phyloP scores from a whole-genome alignment of 2,888 invertebrate genomes.

The Sericinus montela region DNA sequence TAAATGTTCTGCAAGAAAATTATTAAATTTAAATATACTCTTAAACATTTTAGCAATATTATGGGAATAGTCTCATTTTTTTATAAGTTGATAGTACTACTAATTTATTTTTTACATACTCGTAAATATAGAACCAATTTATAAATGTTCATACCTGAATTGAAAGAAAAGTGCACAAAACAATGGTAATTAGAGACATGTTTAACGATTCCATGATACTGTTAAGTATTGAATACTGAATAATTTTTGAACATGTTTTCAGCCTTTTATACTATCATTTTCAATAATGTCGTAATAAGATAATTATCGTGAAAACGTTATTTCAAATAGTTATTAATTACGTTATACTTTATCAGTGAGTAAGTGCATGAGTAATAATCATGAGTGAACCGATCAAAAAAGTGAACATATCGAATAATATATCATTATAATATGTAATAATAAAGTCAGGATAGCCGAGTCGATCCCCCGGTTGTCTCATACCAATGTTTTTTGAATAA shows the following conservation, averaged over 20 bases:
- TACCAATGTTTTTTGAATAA: too few relatives aligned
- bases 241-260: background rate
- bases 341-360: constrained; percentile 5
- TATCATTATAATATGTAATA: too few relatives aligned
- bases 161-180: constrained; percentile 2
- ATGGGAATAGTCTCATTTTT: too few relatives aligned
- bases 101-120: too few relatives aligned
- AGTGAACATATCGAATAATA: too few relatives aligned
- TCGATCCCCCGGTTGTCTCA: too few relatives aligned
- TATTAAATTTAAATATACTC: too few relatives aligned
- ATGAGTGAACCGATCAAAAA: too few relatives aligned
- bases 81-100: too few relatives aligned
- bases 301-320: background rate
- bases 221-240: constrained; percentile 7
- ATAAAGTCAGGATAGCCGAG: too few relatives aligned
- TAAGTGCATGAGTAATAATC: background rate
- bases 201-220: background rate
- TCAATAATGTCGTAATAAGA: constrained; percentile 5
- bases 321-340: constrained; percentile 4
- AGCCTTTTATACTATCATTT: constrained; percentile 11
- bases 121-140: too few relatives aligned
- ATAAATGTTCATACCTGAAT: constrained; percentile 6
- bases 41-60: too few relatives aligned
- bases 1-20: constrained; percentile 9
- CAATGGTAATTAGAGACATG: constrained; percentile 7